Percentiles rank a stretch among this genome's conserved stretches.
Conservation (phyloP, 1,140 invertebrate genomes). For the Danaus plexippus region DNA sequence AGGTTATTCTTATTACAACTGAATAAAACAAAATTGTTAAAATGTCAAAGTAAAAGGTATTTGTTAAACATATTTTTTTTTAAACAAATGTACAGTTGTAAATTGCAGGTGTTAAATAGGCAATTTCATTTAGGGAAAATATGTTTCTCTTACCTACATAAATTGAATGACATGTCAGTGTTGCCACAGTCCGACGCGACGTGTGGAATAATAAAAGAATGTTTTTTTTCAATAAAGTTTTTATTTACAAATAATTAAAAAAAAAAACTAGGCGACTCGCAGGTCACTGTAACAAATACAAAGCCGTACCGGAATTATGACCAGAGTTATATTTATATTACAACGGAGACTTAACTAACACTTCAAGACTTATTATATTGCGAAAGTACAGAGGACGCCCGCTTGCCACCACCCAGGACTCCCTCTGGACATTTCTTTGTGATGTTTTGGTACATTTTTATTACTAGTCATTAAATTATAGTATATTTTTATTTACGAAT, state of each 20-base stretch:
- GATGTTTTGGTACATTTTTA: constrained; percentile 32
- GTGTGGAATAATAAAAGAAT: too few relatives aligned
- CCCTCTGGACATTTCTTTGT: constrained; percentile 25
- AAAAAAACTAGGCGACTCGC: constrained; percentile 47
- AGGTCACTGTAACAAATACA: constrained; percentile 55
- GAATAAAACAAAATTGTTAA: too few relatives aligned
- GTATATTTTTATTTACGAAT: neutral
- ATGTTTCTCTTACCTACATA: too few relatives aligned
- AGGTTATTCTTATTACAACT: too few relatives aligned
- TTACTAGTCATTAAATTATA: constrained; percentile 20
- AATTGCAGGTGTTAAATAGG: too few relatives aligned
- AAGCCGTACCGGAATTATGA: constrained; percentile 28
- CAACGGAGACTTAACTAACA: constrained; percentile 13
- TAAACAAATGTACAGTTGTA: too few relatives aligned
- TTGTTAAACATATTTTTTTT: too few relatives aligned
- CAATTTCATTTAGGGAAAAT: too few relatives aligned
- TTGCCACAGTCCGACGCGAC: too few relatives aligned
- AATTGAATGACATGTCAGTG: too few relatives aligned
- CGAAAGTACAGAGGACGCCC: constrained; percentile 19
- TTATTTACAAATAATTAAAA: constrained; percentile 69
- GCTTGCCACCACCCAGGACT: constrained; percentile 17
- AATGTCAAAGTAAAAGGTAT: too few relatives aligned
- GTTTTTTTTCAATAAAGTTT: constrained; percentile 56
- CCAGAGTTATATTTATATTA: constrained; percentile 18
- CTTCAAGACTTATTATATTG: constrained; percentile 14